phyloP scores from a whole-genome alignment of 1,140 invertebrate genomes.

The Drosophila elegans region DNA sequence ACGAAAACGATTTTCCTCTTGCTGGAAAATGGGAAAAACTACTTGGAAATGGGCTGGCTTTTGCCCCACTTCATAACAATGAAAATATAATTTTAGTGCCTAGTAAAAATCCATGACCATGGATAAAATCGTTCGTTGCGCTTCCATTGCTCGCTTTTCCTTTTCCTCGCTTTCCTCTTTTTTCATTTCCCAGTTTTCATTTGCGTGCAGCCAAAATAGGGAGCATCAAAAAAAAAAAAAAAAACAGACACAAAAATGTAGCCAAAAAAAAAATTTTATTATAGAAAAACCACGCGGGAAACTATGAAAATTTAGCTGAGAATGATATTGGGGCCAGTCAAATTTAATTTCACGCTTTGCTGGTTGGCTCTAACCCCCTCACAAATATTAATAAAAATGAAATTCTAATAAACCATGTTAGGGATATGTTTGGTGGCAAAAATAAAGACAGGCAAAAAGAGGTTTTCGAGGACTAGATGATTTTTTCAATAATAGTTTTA shows the following conservation, averaged over 20 bases:
- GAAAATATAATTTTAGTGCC: slow-evolving; percentile 78
- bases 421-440: background rate
- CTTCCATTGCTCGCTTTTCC: slow-evolving; percentile 23
- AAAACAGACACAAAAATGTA: slow-evolving; percentile 26
- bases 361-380: slow-evolving; percentile 27
- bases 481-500: background rate
- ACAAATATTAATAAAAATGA: slow-evolving; percentile 45
- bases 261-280: slow-evolving; percentile 28
- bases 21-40: slow-evolving; percentile 1
- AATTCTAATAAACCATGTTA: slow-evolving; percentile 45
- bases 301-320: slow-evolving; percentile 53
- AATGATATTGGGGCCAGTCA: slow-evolving; percentile 71
- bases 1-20: no score
- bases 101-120: slow-evolving; percentile 74
- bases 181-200: slow-evolving; percentile 28
- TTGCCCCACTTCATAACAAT: slow-evolving; percentile 59
- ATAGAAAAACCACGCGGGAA: slow-evolving; percentile 9
- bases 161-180: background rate
- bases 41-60: background rate
- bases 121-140: slow-evolving; percentile 70
- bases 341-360: slow-evolving; percentile 84
- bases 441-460: background rate
- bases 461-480: background rate
- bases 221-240: slow-evolving; percentile 40
- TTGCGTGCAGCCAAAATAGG: slow-evolving; percentile 52